phyloP scores from a whole-genome alignment of 2,113 vertebrate species.

The Chloebia gouldiae region DNA sequence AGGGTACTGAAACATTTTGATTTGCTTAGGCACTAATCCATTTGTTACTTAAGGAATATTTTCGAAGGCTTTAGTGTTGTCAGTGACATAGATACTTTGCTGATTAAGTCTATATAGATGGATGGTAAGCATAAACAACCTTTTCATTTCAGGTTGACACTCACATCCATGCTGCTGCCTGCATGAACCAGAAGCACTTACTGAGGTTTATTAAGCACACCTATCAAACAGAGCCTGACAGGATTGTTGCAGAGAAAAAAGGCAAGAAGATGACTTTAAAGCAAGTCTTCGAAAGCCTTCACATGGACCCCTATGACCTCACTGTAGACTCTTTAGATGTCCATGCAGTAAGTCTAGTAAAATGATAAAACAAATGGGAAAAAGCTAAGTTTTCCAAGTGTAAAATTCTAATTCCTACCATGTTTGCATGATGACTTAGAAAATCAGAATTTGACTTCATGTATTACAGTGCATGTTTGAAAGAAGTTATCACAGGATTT shows the following conservation, averaged over 20 bases:
- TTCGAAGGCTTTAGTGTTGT: not conserved
- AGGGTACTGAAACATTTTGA: not conserved
- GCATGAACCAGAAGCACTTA: slow-evolving; percentile 98
- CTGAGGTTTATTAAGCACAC: slow-evolving; percentile 92
- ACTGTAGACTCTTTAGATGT: slow-evolving; percentile 97
- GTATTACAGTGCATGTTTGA: not conserved
- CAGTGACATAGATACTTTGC: not conserved
- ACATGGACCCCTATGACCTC: slow-evolving; percentile 97
- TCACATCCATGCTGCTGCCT: slow-evolving; percentile 95
- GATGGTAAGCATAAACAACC: not conserved
- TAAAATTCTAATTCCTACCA: not conserved
- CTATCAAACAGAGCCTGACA: slow-evolving; percentile 83
- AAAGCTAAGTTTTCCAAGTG: not conserved
- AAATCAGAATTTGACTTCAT: not conserved
- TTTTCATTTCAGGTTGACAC: slow-evolving; percentile 89
- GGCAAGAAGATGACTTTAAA: slow-evolving; percentile 84
- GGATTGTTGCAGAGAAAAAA: slow-evolving; percentile 83
- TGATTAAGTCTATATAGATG: not conserved
- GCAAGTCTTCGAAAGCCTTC: slow-evolving; percentile 87
- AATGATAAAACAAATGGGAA: not conserved
- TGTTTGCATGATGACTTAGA: not conserved
- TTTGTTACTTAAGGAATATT: not conserved
- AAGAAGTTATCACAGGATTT: not conserved
- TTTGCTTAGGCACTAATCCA: not conserved
- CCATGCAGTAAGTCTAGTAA: slow-evolving; percentile 84